phyloP scores from a whole-genome alignment of 2,797 vertebrate species.

The Sebastes iracundus region DNA sequence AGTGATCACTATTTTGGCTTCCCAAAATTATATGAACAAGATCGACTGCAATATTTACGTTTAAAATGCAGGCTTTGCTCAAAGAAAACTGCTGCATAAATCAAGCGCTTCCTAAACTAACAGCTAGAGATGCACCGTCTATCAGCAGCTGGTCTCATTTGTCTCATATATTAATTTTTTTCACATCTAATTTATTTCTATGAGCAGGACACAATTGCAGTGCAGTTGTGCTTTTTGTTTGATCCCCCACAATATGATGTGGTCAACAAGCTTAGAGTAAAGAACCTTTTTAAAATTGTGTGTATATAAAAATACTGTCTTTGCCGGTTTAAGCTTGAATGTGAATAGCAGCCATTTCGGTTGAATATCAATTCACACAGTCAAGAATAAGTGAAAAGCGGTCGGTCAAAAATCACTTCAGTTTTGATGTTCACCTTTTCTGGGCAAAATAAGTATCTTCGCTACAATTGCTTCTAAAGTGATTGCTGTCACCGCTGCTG shows the following conservation, averaged over 20 bases:
- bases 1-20: too few relatives aligned
- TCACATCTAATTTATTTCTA: too few relatives aligned
- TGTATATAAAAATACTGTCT: background rate
- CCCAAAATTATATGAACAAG: too few relatives aligned
- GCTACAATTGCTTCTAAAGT: background rate
- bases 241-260: background rate
- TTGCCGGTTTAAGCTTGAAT: background rate
- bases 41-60: too few relatives aligned
- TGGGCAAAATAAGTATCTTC: background rate
- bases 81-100: too few relatives aligned
- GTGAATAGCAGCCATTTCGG: background rate
- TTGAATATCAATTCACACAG: background rate
- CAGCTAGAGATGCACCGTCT: too few relatives aligned
- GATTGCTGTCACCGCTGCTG: background rate
- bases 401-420: background rate
- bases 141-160: too few relatives aligned
- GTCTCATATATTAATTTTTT: too few relatives aligned
- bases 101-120: too few relatives aligned
- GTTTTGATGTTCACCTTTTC: background rate
- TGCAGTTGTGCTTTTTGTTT: background rate
- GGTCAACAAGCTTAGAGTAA: background rate
- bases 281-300: background rate
- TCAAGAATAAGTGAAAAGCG: background rate
- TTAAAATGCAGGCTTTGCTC: too few relatives aligned
- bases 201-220: background rate